A percentile compares a stretch with the other conserved stretches of the same genome.
Conservation (phyloP, 2,888 invertebrate genomes). For the Schizaphis graminum region DNA sequence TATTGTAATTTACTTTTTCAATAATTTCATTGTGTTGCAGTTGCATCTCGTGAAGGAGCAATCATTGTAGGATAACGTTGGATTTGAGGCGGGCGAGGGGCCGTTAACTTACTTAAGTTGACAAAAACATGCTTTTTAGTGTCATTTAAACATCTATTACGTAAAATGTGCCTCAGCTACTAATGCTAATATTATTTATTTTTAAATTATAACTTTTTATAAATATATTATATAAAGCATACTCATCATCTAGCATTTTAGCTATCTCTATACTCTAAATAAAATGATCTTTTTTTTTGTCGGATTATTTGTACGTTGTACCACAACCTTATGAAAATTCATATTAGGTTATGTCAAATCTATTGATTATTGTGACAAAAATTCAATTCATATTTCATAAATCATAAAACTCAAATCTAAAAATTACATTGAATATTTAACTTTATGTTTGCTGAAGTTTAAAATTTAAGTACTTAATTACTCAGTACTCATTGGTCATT, state of each 20-base stretch:
- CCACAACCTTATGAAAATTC: not conserved
- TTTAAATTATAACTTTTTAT: not conserved
- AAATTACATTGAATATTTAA: not conserved
- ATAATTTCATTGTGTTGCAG: not conserved
- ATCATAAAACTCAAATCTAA: not conserved
- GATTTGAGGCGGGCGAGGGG: not conserved
- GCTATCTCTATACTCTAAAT: not conserved
- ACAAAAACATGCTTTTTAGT: not conserved
- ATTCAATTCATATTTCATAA: not conserved
- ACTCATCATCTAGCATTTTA: not conserved
- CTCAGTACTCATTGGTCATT: not conserved
- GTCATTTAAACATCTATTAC: not conserved
- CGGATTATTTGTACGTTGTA: not conserved
- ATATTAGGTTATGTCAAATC: not conserved
- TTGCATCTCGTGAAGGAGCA: not conserved
- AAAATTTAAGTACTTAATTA: not conserved
- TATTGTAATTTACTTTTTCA: not conserved
- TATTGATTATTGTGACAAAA: not conserved
- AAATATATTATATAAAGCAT: not conserved
- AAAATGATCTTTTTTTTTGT: not conserved
- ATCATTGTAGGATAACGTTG: not conserved
- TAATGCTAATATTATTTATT: not conserved
- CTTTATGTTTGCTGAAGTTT: not conserved
- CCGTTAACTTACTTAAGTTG: not conserved
- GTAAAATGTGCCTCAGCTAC: not conserved